Base-by-base conservation (phyloP, 2,113 vertebrate genomes). In the Ahaetulla prasina region DNA sequence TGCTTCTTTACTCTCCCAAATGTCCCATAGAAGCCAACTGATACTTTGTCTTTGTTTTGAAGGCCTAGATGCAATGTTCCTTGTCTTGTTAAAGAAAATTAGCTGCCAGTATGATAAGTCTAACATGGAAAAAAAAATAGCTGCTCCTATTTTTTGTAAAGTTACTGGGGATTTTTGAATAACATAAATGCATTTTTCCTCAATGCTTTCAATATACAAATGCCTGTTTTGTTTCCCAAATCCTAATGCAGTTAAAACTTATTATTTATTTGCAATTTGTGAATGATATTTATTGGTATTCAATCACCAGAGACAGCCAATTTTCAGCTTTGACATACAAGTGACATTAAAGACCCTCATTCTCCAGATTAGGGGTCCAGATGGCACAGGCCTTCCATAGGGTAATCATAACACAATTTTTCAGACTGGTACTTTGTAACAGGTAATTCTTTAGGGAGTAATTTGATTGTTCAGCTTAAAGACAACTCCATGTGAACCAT, bases 231-330 rank as follows among this genome's bases (percentile, higher is more conserved):
- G n/a, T 93, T 87, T 88, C 94, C 95, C 68, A 92, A 93, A 30
- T 89, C 68, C 91, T 47, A 3, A 20, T 52, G 94, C 90, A 10
- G n/a, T 91, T 89, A 91, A 74, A 94, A 16, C 85, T 53, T 27
- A 45, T 43, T 47, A 4, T 94, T 95, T 92, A 85, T 95, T 93
- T 93, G 89, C 55, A 74, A 80, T 52, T 23, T 5, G 85, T 85
- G 86, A 95, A 74, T 91, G 86, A 52, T 39, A 4, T 89, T 94
- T 94, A 54, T 93, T 94, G 93, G 39, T 95, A 92, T 95, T 88
- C 91, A 74, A 93, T 89, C 89, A 50, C 85, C 57, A 45, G 47
- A 9, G 91, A 27, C 88, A 91, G 60, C 85, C 12, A 14, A 89
- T 93, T 53, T 91, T 93, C 93, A 14, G 8, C 3, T 0, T 89